Conservation (phyloP, 1,140 invertebrate genomes). For the Eulimnadia texana region DNA sequence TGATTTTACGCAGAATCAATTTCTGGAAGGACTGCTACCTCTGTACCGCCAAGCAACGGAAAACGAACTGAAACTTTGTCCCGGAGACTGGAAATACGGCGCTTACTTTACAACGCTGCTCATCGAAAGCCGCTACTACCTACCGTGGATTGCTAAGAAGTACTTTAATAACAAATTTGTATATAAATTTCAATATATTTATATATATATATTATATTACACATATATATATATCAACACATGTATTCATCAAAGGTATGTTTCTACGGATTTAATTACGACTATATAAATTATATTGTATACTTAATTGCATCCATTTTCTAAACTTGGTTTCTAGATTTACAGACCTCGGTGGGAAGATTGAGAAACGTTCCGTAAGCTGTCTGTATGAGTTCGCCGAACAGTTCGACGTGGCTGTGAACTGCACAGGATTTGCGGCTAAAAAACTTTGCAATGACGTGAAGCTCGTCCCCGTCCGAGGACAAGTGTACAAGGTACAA, state of each 20-base stretch:
- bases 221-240: too few relatives aligned
- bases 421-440: slow-evolving; percentile 74
- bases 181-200: slow-evolving; percentile 10
- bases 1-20: slow-evolving; percentile 42
- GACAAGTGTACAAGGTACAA: slow-evolving; percentile 66
- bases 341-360: slow-evolving; percentile 36
- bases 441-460: slow-evolving; percentile 57
- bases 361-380: slow-evolving; percentile 39
- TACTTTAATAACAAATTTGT: slow-evolving; percentile 2
- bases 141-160: slow-evolving; percentile 46
- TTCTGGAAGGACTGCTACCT: slow-evolving; percentile 57
- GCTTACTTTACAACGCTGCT: slow-evolving; percentile 61
- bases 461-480: slow-evolving; percentile 65
- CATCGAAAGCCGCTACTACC: slow-evolving; percentile 50
- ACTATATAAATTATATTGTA: too few relatives aligned
- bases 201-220: slow-evolving; percentile 1
- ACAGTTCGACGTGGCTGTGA: slow-evolving; percentile 65
- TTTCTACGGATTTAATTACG: too few relatives aligned
- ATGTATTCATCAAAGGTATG: too few relatives aligned
- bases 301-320: too few relatives aligned
- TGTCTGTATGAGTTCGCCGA: slow-evolving; percentile 41
- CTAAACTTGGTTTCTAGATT: slow-evolving; percentile 39
- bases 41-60: slow-evolving; percentile 50
- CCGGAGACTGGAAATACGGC: slow-evolving; percentile 63
- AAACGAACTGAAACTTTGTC: slow-evolving; percentile 44